A percentile compares a stretch with the other conserved stretches of the same genome.
Conservation (phyloP, 53 echinoderm and acorn worm species). For the Echinometra lucunter region DNA sequence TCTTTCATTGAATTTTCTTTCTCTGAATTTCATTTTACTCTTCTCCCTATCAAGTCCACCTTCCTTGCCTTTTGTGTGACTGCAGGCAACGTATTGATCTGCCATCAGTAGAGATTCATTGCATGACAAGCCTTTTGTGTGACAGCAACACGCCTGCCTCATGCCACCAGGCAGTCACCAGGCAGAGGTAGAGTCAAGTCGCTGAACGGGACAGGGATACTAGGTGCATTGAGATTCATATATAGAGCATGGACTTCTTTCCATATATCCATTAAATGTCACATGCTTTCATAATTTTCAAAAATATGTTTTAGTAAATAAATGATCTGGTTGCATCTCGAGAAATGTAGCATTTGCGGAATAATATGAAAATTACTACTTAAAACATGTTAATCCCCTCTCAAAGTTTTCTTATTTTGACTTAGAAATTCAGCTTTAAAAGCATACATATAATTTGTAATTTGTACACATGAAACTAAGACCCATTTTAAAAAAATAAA, state of each 20-base stretch:
- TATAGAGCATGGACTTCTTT: neutral
- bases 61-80: conserved; percentile 47
- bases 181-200: conserved; percentile 15
- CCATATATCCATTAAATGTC: neutral
- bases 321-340: no score
- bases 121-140: conserved; percentile 54
- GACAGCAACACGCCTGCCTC: conserved; percentile 29
- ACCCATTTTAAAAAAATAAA: no score
- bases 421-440: no score
- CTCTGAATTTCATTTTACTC: conserved; percentile 28
- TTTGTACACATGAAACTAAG: no score
- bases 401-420: no score
- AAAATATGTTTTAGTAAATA: no score
- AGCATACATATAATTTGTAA: no score
- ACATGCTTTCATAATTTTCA: no score
- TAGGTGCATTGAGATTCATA: neutral
- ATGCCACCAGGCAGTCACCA: neutral
- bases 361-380: no score
- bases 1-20: neutral
- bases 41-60: conserved; percentile 21
- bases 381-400: no score
- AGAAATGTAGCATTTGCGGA: no score
- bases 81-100: conserved; percentile 36
- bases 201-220: neutral
- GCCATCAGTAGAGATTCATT: conserved; percentile 43